Evolutionary conservation across 2,888 invertebrate species (phyloP).

Genomic region (Girardia tigrina): DNA sequence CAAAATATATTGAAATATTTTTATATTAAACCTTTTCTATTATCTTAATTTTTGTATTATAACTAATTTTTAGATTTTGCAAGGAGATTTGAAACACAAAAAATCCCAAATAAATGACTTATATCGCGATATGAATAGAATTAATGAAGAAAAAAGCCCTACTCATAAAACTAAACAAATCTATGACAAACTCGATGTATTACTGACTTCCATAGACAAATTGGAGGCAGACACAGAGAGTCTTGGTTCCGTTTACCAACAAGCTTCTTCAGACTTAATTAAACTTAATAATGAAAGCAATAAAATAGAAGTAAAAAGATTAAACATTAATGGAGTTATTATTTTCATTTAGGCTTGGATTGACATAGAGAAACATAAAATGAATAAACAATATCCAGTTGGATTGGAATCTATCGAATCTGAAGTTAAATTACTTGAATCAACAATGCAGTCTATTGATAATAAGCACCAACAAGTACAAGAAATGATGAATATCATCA

Average conservation of each 20-base stretch:
- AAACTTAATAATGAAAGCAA: not conserved
- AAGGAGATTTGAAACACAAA: constrained; percentile 11
- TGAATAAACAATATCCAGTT: constrained; percentile 9
- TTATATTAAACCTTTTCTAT: too few relatives aligned
- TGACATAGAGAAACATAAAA: constrained; percentile 7
- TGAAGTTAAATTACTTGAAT: not conserved
- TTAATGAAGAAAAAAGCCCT: constrained; percentile 9
- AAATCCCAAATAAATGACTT: not conserved
- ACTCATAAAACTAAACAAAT: constrained; percentile 7
- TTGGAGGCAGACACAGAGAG: not conserved
- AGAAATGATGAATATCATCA: not conserved
- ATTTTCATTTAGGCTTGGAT: not conserved
- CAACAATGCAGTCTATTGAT: not conserved
- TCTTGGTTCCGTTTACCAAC: not conserved
- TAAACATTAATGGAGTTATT: not conserved
- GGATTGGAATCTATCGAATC: not conserved
- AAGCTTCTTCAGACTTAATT: not conserved
- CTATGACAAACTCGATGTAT: not conserved
- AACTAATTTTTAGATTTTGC: not conserved
- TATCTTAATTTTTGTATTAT: too few relatives aligned
- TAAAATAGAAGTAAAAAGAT: not conserved
- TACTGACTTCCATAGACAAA: not conserved
- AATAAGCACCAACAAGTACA: not conserved
- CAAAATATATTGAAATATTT: too few relatives aligned
- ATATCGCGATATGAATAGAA: not conserved